phyloP scores from a whole-genome alignment of 2,888 invertebrate species.

The Trissoscelio sp. region DNA sequence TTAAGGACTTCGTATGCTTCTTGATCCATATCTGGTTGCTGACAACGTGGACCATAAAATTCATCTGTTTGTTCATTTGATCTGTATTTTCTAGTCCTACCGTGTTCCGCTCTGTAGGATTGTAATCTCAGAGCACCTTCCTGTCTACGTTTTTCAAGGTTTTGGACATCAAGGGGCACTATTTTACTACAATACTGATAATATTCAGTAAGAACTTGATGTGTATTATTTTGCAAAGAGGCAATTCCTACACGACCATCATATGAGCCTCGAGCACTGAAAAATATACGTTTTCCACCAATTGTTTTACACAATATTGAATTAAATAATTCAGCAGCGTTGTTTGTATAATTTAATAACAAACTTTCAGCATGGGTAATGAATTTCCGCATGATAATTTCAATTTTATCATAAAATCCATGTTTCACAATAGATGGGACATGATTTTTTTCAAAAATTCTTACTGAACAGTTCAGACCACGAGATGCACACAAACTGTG shows the following conservation, averaged over 20 bases:
- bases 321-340: conserved; percentile 44
- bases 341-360: conserved; percentile 42
- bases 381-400: background rate
- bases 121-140: background rate
- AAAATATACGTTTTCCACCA: conserved; percentile 51
- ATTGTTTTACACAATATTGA: conserved; percentile 44
- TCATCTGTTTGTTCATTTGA: conserved; percentile 2
- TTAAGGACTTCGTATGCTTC: conserved; percentile 1
- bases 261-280: conserved; percentile 16
- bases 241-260: conserved; percentile 9
- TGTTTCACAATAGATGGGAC: background rate
- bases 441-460: background rate
- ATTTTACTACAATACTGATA: background rate
- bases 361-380: conserved; percentile 38
- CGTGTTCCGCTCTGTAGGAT: background rate
- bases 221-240: conserved; percentile 19
- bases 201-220: conserved; percentile 9
- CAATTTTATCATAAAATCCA: conserved; percentile 21
- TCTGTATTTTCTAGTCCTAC: background rate
- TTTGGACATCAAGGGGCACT: background rate
- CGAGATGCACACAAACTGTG: conserved; percentile 11
- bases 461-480: conserved; percentile 7
- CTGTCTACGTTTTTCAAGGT: conserved; percentile 16
- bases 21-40: conserved; percentile 35
- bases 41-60: conserved; percentile 10